These are phyloP conservation scores for Calcarius lapponicus DNA, from an alignment of 2,797 vertebrate genomes.

Conservation along the genomic window DNA sequence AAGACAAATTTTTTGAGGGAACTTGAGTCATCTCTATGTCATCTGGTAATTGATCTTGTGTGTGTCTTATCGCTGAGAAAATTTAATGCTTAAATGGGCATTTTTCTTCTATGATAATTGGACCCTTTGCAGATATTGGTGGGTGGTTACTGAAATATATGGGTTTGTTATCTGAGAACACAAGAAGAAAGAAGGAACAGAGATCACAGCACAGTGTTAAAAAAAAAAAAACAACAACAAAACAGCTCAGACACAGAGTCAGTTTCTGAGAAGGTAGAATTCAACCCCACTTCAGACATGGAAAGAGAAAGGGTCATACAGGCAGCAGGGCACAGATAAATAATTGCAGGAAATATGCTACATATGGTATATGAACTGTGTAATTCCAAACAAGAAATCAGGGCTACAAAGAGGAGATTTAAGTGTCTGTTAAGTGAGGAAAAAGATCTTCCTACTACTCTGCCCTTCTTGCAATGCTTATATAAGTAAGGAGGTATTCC, in stretches of 20 bases:
- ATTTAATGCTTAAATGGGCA: background rate
- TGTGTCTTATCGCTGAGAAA: background rate
- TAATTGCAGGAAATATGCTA: background rate
- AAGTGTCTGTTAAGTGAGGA: background rate
- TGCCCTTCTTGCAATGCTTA: background rate
- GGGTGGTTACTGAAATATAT: background rate
- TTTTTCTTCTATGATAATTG: background rate
- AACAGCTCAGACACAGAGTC: background rate
- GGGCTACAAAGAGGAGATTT: background rate
- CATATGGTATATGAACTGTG: background rate
- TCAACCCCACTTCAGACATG: background rate
- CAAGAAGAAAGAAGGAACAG: background rate
- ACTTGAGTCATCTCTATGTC: background rate
- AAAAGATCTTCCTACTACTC: background rate
- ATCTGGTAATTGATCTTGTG: background rate
- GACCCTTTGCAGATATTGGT: background rate
- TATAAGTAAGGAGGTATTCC: background rate
- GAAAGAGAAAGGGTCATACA: background rate
- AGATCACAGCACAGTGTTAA: background rate
- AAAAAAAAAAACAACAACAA: background rate
- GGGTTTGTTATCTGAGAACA: background rate
- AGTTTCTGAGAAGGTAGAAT: background rate
- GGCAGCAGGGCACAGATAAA: background rate
- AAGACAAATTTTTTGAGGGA: background rate
- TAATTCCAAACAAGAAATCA: background rate